Base-by-base conservation (phyloP, 1,140 invertebrate genomes). In the Brachionus calyciflorus region DNA sequence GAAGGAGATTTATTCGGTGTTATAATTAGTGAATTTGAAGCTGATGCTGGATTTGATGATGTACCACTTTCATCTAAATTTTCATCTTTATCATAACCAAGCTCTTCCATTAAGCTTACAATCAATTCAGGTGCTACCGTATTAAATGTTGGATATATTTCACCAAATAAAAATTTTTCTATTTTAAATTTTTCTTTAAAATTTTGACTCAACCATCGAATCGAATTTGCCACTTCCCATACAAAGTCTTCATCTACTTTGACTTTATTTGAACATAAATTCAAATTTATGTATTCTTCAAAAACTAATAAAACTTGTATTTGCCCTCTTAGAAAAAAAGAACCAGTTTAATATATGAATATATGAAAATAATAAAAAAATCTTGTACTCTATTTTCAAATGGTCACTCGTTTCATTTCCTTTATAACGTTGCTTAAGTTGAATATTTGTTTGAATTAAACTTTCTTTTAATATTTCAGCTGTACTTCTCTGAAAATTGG, bases 141-240 rank as follows among this genome's bases (percentile, higher is more conserved):
- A 37, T 21, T 37, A 55, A 12, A 73, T 9, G 17, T 49, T 0
- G 46, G 17, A 51, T 51, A 55, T 17, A 73, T 55, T 51, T 55
- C 46, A 19, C 69, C 69, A 21, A 73, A 51, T 9, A 73, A 19
- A 41, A 73, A 73, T 21, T 41, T 49, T 24, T 73, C 69, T 4
- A 55, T 73, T 73, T 73, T 73, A 55, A 73, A 73, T 40, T 49
- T 48, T 51, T 73, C 46, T 55, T 73, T 73, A 55, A 51, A 73
- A 12, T 21, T 51, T 30, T 73, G 69, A 30, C 69, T 73, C 5
- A 73, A 26, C 69, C 69, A 73, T 40, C 69, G 37, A 9, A 73
- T n/a, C 10, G 51, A 51, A 33, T 73, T 73, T 48, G 46, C 69
- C 17, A 51, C 21, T 73, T 73, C 69, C 69, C 69, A 73, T 10